Evolutionary conservation across 2,888 invertebrate species (phyloP), one percentile per base, ranked within the genome.

Genomic region (Hydropsyche betteni): DNA sequence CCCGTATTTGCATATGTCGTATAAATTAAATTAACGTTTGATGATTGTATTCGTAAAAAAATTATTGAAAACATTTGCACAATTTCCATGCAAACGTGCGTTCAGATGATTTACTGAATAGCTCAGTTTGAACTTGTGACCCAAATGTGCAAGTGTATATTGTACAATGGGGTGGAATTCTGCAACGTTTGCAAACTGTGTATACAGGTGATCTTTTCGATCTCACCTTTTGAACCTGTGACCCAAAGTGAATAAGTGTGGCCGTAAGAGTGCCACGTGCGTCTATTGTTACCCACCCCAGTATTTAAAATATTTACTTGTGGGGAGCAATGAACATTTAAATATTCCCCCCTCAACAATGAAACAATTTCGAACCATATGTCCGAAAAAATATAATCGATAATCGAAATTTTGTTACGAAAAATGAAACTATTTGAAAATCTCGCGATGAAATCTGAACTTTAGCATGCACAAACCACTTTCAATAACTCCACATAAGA

Each of bases 211-310:
- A 64, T 7, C 44, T 44, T 44, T 44, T 44, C 44, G 44, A 44
- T 44, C 44, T 44, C 44, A 44, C 10, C 44, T 0, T 44, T 64
- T 64, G 58, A 58, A 58, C 58, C 58, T 58, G 58, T 58, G 16
- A 58, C 58, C 16, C 58, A 4, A 58, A 10, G 10, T 10, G 44
- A 44, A 10, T 44, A 24, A 58, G 58, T 58, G 14, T 16, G 16
- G 4, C 14, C 24, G 4, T 8, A 53, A 53, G 58, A 58, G 16
- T 14, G 16, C 16, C 58, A 58, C 58, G 58, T 24, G 58, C 16
- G 24, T 24, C 24, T 24, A 58, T 58, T 58, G 58, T 58, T 58
- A 58, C 16, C 16, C 24, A 58, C 58, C 58, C 58, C 24, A 58
- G 8, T 44, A 44, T 24, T 14, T 58, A 24, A 58, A 58, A 16